Evolutionary conservation across 1,140 invertebrate genomes (phyloP).

Genomic region (Lordiphosa mommai): DNA sequence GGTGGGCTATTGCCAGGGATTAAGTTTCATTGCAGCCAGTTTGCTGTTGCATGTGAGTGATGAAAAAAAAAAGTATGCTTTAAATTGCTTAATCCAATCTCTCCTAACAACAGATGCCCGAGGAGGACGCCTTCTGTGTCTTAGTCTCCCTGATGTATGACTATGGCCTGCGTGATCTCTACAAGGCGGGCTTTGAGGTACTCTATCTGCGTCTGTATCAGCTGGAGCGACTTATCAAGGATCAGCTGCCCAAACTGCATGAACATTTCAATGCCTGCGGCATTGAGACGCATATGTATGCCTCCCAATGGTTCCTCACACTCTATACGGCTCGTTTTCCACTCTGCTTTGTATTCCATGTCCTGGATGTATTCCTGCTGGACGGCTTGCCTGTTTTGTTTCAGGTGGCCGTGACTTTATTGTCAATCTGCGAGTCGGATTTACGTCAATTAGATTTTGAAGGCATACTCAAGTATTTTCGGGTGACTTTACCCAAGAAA

Average conservation of each 20-base stretch:
- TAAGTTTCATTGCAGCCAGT: slow-evolving; percentile 97
- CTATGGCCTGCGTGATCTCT: slow-evolving; percentile 95
- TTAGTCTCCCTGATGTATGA: slow-evolving; percentile 98
- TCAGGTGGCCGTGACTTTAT: slow-evolving; percentile 95
- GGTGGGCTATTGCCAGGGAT: slow-evolving; percentile 98
- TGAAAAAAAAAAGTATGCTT: neutral
- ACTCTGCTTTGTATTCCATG: slow-evolving; percentile 97
- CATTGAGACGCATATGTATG: slow-evolving; percentile 99
- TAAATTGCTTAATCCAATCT: neutral
- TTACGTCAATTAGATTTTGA: slow-evolving; percentile 98
- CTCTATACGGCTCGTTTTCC: slow-evolving; percentile 99
- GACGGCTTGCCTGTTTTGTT: slow-evolving; percentile 97
- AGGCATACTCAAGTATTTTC: slow-evolving; percentile 95
- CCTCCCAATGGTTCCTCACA: slow-evolving; percentile 99
- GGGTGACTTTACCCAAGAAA: slow-evolving; percentile 97
- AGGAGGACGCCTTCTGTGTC: slow-evolving; percentile 99
- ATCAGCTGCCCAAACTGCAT: slow-evolving; percentile 93
- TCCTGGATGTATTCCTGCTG: slow-evolving; percentile 96
- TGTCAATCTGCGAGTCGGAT: slow-evolving; percentile 96
- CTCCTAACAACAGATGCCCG: slow-evolving; percentile 92
- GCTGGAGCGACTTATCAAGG: slow-evolving; percentile 92
- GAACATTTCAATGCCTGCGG: slow-evolving; percentile 94
- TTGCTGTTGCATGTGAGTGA: slow-evolving; percentile 94
- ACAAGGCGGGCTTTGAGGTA: slow-evolving; percentile 97
- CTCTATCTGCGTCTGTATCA: slow-evolving; percentile 97